Evolutionary conservation across 2,113 vertebrate genomes (phyloP), one percentile per base, ranked within the genome.

Genomic region (Marmota flaviventris): DNA sequence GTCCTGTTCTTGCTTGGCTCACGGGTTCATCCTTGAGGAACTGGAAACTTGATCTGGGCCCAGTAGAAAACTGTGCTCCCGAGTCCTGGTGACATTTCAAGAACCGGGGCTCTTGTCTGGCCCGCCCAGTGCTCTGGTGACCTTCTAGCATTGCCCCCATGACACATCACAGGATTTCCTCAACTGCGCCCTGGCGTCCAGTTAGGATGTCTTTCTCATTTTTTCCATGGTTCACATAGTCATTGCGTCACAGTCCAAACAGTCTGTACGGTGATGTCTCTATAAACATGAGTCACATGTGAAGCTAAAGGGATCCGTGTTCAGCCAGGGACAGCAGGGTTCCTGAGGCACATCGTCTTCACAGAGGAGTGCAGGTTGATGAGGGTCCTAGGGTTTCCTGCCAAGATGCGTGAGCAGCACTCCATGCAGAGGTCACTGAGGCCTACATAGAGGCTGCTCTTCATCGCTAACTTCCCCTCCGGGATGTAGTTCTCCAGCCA

Each of bases 151-250:
- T 87, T 86, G 67, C 92, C 25, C 27, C 11, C 79, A 94, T 97
- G 96, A 97, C 86, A 97, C 95, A 96, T 51, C 89, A 96, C 97
- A 98, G 97, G 97, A 98, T 97, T 98, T 97, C 97, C 97, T 98
- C 97, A 97, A 95, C 97, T 97, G 96, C 53, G 9, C 94, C 87
- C 93, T 92, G 96, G 90, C 20, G 67, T 96, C 96, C 97, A 97
- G 96, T 92, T 85, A 72, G 95, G 95, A 53, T 77, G 58, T 72
- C 84, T 94, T 86, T 97, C 92, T 98, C 97, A 97, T 92, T 97
- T 97, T 97, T 98, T 97, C 97, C 97, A 91, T 94, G 84, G 96
- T 78, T 18, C 89, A 91, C 86, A 92, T 34, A 29, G 87, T 81
- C 84, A 92, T 87, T 72, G 53, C 87, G 82, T 73, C 87, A 20